Percentiles rank a stretch among this genome's conserved stretches.
Conservation (phyloP, 2,888 invertebrate species). For the Macrosiphum euphorbiae region DNA sequence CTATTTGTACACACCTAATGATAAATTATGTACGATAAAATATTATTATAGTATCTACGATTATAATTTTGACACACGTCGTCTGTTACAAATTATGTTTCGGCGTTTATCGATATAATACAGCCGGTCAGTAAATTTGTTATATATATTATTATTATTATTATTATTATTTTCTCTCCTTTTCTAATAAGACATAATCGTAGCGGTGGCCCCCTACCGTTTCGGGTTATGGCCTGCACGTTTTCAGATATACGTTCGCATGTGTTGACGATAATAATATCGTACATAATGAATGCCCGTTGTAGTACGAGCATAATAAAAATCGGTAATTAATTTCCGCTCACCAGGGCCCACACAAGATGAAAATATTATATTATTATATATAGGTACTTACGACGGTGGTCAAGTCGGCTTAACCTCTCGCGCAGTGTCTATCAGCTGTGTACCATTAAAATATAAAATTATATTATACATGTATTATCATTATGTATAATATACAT, state of each 20-base stretch:
- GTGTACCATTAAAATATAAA: not conserved
- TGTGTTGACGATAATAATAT: slow-evolving; percentile 38
- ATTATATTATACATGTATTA: not conserved
- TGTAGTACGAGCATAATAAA: not conserved
- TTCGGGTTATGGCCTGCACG: slow-evolving; percentile 37
- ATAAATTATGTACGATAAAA: not conserved
- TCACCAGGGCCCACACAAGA: not conserved
- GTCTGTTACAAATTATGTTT: slow-evolving; percentile 22
- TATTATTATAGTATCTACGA: not conserved
- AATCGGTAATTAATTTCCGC: slow-evolving; percentile 55
- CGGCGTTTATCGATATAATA: slow-evolving; percentile 19
- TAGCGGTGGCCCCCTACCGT: slow-evolving; percentile 35
- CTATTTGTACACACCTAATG: slow-evolving; percentile 18
- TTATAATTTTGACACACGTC: slow-evolving; percentile 32
- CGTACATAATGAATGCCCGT: not conserved
- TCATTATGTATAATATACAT: not conserved
- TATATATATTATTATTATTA: not conserved
- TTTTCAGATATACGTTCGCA: slow-evolving; percentile 19
- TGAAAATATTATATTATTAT: not conserved
- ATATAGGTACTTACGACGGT: not conserved
- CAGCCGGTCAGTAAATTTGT: not conserved
- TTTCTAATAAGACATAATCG: slow-evolving; percentile 51
- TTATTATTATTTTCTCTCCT: not conserved
- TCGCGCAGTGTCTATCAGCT: not conserved
- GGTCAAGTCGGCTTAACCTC: not conserved